Evolutionary conservation across 1,140 invertebrate genomes (phyloP).

Genomic region (Laupala kohalensis): DNA sequence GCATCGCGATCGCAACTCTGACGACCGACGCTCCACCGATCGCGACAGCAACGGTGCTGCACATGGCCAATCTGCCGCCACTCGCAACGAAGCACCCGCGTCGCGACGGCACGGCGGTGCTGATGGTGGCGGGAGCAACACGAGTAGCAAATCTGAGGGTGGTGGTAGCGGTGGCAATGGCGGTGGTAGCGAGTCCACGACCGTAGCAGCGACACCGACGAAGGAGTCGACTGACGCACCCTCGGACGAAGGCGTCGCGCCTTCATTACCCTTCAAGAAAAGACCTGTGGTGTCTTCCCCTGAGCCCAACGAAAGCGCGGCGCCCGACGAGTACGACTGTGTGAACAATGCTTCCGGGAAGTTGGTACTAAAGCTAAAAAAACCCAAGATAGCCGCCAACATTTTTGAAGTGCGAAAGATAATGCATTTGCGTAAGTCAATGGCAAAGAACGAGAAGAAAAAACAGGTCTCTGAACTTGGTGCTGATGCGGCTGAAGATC

Average conservation of each 20-base stretch:
- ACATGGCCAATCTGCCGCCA: not conserved
- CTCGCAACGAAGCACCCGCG: not conserved
- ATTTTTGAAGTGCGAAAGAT: conserved; percentile 19
- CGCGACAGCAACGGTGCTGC: conserved; percentile 7
- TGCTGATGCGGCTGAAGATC: not conserved
- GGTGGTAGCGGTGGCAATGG: not conserved
- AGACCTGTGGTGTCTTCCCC: not conserved
- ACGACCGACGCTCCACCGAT: conserved; percentile 12
- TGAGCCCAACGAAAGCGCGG: conserved; percentile 1
- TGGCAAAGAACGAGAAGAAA: conserved; percentile 39
- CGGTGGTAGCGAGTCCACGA: not conserved
- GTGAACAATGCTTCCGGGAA: not conserved
- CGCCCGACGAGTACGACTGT: not conserved
- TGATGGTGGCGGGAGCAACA: not conserved
- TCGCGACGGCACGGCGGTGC: not conserved
- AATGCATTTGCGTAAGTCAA: conserved; percentile 44
- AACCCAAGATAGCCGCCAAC: conserved; percentile 20
- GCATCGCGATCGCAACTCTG: conserved; percentile 2
- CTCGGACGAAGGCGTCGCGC: not conserved
- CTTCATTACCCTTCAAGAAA: conserved; percentile 10
- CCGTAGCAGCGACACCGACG: not conserved
- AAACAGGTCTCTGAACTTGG: conserved; percentile 26
- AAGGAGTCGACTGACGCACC: not conserved
- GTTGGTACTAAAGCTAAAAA: conserved; percentile 14
- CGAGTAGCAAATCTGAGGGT: not conserved